Evolutionary conservation across 2,113 vertebrate genomes (phyloP).

Genomic region (Leiothrix lutea): DNA sequence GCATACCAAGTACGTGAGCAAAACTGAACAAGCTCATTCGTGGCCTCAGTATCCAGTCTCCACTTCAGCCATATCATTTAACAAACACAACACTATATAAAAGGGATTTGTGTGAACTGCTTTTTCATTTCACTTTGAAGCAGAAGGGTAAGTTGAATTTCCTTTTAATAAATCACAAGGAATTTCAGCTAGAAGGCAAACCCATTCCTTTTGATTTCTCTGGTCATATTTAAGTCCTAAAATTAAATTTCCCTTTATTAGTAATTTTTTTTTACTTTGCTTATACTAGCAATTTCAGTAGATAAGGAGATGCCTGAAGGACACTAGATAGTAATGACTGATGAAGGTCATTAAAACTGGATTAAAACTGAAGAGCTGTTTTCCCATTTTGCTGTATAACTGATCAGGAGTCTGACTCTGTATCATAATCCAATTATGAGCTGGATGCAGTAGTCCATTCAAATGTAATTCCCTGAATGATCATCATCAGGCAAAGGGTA

Average conservation of each 20-base stretch:
- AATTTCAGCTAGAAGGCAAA: neutral
- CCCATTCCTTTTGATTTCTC: neutral
- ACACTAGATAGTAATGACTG: neutral
- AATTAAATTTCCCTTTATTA: neutral
- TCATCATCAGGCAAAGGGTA: neutral
- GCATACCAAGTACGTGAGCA: neutral
- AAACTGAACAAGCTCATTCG: neutral
- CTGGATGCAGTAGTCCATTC: neutral
- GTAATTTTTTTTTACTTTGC: neutral
- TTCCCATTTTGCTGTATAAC: neutral
- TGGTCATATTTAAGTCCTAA: neutral
- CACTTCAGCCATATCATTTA: neutral
- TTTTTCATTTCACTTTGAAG: neutral
- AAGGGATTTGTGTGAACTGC: neutral
- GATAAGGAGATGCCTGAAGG: slow-evolving; percentile 11
- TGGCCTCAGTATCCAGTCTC: neutral
- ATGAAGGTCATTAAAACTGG: slow-evolving; percentile 7
- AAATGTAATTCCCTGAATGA: neutral
- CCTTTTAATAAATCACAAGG: neutral
- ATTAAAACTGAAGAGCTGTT: neutral
- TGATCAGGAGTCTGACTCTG: neutral
- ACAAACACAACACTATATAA: slow-evolving; percentile 7
- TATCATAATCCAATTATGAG: slow-evolving; percentile 25
- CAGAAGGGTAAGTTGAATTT: slow-evolving; percentile 50
- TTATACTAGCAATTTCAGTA: neutral